Conservation (phyloP, 2,113 vertebrate species). For the Oryctolagus cuniculus region DNA sequence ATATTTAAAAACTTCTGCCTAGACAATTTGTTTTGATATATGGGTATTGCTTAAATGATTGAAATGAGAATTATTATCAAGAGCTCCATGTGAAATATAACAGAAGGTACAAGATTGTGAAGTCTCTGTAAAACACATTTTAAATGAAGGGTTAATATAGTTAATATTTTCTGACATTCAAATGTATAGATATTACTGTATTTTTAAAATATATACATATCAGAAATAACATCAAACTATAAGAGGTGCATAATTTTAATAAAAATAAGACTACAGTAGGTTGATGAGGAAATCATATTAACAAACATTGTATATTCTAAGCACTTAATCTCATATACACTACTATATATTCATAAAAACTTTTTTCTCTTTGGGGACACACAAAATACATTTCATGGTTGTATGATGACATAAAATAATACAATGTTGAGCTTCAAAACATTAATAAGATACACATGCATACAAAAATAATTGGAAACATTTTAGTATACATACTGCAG, state of each 20-base stretch:
- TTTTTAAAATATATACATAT: not conserved
- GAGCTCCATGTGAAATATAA: not conserved
- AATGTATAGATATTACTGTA: not conserved
- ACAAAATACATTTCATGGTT: not conserved
- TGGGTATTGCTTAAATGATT: not conserved
- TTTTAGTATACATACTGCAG: not conserved
- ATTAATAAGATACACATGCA: not conserved
- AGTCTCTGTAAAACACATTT: not conserved
- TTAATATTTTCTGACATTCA: not conserved
- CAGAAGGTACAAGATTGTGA: not conserved
- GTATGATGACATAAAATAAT: conserved; percentile 18
- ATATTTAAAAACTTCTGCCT: conserved; percentile 42
- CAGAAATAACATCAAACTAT: not conserved
- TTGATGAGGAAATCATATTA: not conserved
- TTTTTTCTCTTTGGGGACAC: not conserved
- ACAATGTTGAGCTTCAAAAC: not conserved
- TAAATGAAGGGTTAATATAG: not conserved
- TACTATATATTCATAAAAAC: not conserved
- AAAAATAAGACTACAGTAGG: not conserved
- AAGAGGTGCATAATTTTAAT: not conserved
- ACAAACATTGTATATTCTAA: not conserved
- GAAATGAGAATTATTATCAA: conserved; percentile 24
- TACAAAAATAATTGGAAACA: not conserved
- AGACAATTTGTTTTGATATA: not conserved
- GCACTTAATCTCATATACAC: not conserved